phyloP scores from a whole-genome alignment of 2,113 vertebrate genomes.

The Poeciliopsis turrubarensis region DNA sequence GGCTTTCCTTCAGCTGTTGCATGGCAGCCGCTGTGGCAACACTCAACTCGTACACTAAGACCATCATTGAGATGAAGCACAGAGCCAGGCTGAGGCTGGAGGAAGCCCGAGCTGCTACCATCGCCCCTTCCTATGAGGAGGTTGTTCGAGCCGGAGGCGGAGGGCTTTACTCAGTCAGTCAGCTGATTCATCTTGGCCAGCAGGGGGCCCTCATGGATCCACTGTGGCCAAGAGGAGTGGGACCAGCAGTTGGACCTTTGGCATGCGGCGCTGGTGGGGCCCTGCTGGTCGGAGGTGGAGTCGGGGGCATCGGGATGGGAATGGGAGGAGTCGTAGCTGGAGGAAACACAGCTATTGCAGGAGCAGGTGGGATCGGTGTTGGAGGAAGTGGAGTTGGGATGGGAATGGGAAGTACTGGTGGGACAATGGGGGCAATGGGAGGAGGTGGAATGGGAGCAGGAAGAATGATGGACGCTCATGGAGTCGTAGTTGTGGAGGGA shows the following conservation, averaged over 20 bases:
- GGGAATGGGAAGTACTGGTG: slow-evolving; percentile 18
- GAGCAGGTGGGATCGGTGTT: neutral
- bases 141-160: slow-evolving; percentile 55
- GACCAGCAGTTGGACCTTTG: slow-evolving; percentile 57
- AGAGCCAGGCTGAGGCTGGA: slow-evolving; percentile 77
- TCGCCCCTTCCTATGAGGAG: slow-evolving; percentile 79
- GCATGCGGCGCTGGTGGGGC: slow-evolving; percentile 57
- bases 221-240: slow-evolving; percentile 69
- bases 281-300: slow-evolving; percentile 54
- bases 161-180: slow-evolving; percentile 80
- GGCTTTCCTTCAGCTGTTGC: slow-evolving; percentile 87
- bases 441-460: slow-evolving; percentile 19
- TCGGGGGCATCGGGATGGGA: slow-evolving; percentile 26
- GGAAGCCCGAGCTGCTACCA: slow-evolving; percentile 64
- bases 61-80: slow-evolving; percentile 83
- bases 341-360: slow-evolving; percentile 2
- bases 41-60: slow-evolving; percentile 87
- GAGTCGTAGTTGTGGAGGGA: slow-evolving; percentile 70
- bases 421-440: slow-evolving; percentile 8
- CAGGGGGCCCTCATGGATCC: slow-evolving; percentile 68
- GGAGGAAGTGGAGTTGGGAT: neutral
- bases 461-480: slow-evolving; percentile 49
- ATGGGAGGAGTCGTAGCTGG: slow-evolving; percentile 6
- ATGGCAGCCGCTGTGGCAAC: slow-evolving; percentile 86
- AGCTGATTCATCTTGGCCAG: slow-evolving; percentile 76